Evolutionary conservation across 92 coral and sea anemone species (phyloP).

Genomic region (Porites rus): DNA sequence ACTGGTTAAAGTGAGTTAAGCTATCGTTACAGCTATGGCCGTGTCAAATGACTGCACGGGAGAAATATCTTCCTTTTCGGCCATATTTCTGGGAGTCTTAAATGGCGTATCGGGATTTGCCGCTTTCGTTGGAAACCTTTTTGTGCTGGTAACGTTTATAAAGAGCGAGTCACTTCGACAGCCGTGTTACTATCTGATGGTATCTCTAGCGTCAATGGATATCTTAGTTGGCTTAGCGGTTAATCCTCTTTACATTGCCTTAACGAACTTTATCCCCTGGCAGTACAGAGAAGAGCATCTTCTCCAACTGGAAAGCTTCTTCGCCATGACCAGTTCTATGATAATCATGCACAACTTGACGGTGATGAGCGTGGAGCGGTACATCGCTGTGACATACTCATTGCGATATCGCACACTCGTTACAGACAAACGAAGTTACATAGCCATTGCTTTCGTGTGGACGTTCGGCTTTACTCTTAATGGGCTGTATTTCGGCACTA

Average conservation of each 20-base stretch:
- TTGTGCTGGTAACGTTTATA: constrained; percentile 29
- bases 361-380: constrained; percentile 63
- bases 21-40: background rate
- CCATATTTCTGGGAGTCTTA: constrained; percentile 20
- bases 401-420: constrained; percentile 33
- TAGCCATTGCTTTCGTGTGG: constrained; percentile 58
- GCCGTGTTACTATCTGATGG: constrained; percentile 52
- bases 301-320: constrained; percentile 47
- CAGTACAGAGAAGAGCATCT: constrained; percentile 44
- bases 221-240: constrained; percentile 67
- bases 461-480: constrained; percentile 42
- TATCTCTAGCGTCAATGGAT: constrained; percentile 74
- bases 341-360: constrained; percentile 63
- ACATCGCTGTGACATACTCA: constrained; percentile 47
- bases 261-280: constrained; percentile 44
- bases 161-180: constrained; percentile 25
- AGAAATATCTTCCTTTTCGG: constrained; percentile 14
- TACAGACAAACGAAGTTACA: constrained; percentile 38
- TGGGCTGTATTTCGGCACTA: constrained; percentile 16
- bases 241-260: constrained; percentile 56
- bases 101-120: constrained; percentile 31
- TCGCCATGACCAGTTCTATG: constrained; percentile 59
- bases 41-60: constrained; percentile 22
- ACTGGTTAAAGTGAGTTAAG: background rate
- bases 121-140: constrained; percentile 41